Conservation (phyloP, 2,113 vertebrate genomes). For the Saimiri boliviensis region DNA sequence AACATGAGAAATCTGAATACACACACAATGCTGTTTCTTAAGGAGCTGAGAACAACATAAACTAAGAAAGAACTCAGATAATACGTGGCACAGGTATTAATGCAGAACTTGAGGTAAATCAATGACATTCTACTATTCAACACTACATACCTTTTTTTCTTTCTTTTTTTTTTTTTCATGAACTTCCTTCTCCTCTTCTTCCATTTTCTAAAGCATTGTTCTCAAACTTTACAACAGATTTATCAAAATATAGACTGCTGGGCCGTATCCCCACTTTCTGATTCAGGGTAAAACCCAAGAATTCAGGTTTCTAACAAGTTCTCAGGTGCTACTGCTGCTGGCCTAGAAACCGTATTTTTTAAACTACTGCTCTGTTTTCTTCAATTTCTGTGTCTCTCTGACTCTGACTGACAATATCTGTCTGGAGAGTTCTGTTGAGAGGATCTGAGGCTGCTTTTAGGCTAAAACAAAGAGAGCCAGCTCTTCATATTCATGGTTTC, state of each 20-base stretch:
- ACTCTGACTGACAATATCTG: not conserved
- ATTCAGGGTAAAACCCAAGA: not conserved
- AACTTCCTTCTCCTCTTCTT: not conserved
- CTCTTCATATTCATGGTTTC: not conserved
- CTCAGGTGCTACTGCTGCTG: not conserved
- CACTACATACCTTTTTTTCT: not conserved
- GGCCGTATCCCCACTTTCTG: not conserved
- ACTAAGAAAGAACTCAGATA: not conserved
- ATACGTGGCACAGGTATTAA: not conserved
- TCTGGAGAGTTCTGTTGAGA: not conserved
- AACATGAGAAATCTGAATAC: not conserved
- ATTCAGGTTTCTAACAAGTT: not conserved
- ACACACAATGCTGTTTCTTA: not conserved
- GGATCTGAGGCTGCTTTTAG: not conserved
- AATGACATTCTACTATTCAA: not conserved
- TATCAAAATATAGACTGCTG: not conserved
- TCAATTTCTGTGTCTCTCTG: not conserved
- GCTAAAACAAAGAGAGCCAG: not conserved
- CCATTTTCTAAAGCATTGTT: not conserved
- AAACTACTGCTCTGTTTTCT: not conserved
- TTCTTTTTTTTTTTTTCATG: not conserved
- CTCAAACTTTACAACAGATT: not conserved
- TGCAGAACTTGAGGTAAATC: not conserved
- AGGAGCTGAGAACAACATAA: not conserved
- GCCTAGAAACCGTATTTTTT: not conserved